Evolutionary conservation across 2,113 vertebrate genomes (phyloP), one percentile per base, ranked within the genome.

Genomic region (Neopipo cinnamomea): DNA sequence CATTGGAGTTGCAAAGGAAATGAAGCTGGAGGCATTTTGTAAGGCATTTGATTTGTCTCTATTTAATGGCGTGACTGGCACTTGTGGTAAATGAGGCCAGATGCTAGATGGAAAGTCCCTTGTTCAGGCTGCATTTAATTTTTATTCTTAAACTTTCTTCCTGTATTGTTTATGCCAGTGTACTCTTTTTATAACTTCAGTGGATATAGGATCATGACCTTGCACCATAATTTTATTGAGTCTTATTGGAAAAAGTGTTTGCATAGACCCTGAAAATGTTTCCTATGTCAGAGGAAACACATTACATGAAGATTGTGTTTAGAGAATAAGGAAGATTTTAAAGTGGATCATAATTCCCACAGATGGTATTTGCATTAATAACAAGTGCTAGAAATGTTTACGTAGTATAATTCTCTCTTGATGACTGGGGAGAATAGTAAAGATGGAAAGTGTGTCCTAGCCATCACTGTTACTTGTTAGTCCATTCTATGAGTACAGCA

Each of bases 371-470:
- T 94, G 9, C 53, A 74, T 92, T 89, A 91, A 53, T 93, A 76
- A 20, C 17, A 35, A 84, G 42, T 65, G 31, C 77, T 96, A 52
- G 65, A 52, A 88, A 78, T n/a, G 14, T 91, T 88, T 93, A 67
- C 3, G 9, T 59, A 52, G 16, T 89, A 93, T 79, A 41, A 63
- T 93, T 96, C 61, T 89, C 28, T 35, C n/a, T 83, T 88, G 47
- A 23, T 87, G 20, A 41, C 41, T 59, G 28, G 74, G 56, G n/a
- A 83, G 31, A 73, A 66, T 18, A 84, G 33, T 71, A 44, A 85
- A 58, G 80, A 86, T 89, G 50, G 83, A 93, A 89, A 61, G 35
- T 12, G 28, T 85, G 96, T 97, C 42, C 92, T 92, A 88, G 73
- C 20, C 52, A 46, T 61, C 87, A 31, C 77, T 76, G 28, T 80